Evolutionary conservation across 2,888 invertebrate genomes (phyloP).

Genomic region (Tridacna crocea): DNA sequence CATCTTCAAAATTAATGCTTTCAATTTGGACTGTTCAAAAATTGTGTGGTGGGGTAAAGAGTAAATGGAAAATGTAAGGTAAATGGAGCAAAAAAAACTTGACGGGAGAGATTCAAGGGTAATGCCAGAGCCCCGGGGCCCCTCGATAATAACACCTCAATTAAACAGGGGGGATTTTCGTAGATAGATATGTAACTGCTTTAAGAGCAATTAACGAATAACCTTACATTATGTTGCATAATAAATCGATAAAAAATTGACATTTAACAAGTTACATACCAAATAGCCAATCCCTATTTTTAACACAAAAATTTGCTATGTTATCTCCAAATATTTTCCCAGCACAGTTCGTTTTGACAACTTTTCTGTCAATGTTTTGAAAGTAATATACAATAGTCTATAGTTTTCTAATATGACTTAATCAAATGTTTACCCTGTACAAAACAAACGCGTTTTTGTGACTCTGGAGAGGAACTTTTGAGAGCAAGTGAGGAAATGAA

Average conservation of each 20-base stretch:
- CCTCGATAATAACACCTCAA: slow-evolving; percentile 18
- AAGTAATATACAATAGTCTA: too few relatives aligned
- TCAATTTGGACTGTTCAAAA: too few relatives aligned
- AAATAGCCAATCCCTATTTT: slow-evolving; percentile 4
- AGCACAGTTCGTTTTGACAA: slow-evolving; percentile 1
- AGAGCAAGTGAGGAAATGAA: too few relatives aligned
- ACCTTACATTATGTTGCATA: slow-evolving; percentile 2
- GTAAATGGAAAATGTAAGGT: too few relatives aligned
- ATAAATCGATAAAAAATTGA: slow-evolving; percentile 3
- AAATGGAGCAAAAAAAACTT: too few relatives aligned
- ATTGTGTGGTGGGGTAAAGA: too few relatives aligned
- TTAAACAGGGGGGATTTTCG: slow-evolving; percentile 16
- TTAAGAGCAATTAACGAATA: background rate
- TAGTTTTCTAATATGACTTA: too few relatives aligned
- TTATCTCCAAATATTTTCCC: slow-evolving; percentile 15
- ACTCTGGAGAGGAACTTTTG: too few relatives aligned
- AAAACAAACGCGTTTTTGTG: too few relatives aligned
- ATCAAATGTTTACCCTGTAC: too few relatives aligned
- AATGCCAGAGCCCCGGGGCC: background rate
- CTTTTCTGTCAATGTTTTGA: background rate
- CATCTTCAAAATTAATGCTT: too few relatives aligned
- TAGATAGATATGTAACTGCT: slow-evolving; percentile 12
- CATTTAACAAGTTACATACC: slow-evolving; percentile 1
- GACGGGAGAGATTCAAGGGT: too few relatives aligned
- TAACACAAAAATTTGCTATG: slow-evolving; percentile 8